Conservation (phyloP, 1,140 invertebrate species). For the Drosophila auraria region DNA sequence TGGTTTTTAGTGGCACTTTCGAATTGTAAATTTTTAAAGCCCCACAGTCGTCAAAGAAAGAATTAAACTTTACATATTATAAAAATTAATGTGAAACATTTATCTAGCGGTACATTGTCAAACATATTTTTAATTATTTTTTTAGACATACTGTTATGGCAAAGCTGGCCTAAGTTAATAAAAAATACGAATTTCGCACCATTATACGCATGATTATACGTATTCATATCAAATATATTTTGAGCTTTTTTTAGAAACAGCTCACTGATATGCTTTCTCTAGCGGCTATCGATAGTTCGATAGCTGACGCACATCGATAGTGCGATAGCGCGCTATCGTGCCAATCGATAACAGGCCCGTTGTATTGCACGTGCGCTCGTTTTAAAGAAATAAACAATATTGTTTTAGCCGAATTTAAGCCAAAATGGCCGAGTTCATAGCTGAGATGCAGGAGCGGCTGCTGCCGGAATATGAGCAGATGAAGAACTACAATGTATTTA, state of each 20-base stretch:
- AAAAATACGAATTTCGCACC: no score
- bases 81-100: no score
- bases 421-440: slow-evolving; percentile 71
- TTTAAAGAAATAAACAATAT: slow-evolving; percentile 51
- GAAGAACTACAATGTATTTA: slow-evolving; percentile 62
- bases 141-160: no score
- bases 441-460: slow-evolving; percentile 78
- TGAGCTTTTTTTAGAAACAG: not conserved
- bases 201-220: no score
- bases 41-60: no score
- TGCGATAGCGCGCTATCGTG: not conserved
- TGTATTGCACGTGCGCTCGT: slow-evolving; percentile 39
- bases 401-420: not conserved
- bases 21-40: no score
- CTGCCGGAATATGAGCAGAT: slow-evolving; percentile 80
- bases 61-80: no score
- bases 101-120: no score
- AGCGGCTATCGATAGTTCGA: not conserved
- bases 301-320: not conserved
- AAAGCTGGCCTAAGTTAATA: no score
- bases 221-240: no score
- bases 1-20: no score
- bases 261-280: not conserved
- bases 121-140: no score
- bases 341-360: slow-evolving; percentile 25